phyloP scores from a whole-genome alignment of 1,140 invertebrate species.

The Nasonia longicornis region DNA sequence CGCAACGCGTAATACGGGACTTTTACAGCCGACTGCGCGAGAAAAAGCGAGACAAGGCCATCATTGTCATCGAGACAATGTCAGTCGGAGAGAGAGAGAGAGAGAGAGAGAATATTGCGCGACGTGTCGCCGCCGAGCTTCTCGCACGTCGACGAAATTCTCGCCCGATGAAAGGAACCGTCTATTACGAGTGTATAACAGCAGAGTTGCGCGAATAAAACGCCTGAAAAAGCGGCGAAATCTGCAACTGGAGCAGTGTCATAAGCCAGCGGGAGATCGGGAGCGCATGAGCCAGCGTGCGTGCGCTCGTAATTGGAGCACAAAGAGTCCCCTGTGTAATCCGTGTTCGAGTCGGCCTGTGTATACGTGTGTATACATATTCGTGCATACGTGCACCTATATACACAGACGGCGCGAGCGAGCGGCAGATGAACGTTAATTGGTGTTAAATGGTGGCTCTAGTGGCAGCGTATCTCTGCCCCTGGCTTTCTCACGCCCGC shows the following conservation, averaged over 20 bases:
- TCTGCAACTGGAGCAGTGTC: neutral
- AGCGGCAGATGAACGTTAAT: constrained; percentile 61
- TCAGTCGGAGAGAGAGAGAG: neutral
- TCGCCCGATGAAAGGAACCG: neutral
- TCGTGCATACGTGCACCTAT: constrained; percentile 48
- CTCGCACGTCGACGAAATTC: neutral
- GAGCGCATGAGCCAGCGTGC: neutral
- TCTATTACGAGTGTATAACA: neutral
- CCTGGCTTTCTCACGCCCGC: constrained; percentile 61
- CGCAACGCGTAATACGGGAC: constrained; percentile 19
- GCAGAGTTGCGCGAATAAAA: neutral
- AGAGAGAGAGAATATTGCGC: neutral
- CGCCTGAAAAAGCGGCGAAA: neutral
- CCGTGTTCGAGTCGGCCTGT: constrained; percentile 25
- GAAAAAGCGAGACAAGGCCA: constrained; percentile 32
- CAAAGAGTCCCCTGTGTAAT: constrained; percentile 45
- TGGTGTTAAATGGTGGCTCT: constrained; percentile 63
- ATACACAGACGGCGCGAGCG: neutral
- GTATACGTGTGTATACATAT: constrained; percentile 9
- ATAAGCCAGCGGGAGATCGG: neutral
- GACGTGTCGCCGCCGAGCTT: neutral
- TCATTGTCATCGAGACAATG: constrained; percentile 42
- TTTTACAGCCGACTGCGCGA: constrained; percentile 8
- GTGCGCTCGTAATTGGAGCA: constrained; percentile 29
- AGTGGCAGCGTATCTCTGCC: constrained; percentile 31